These are phyloP conservation scores for Heterodera schachtii DNA, from an alignment of 1,140 invertebrate genomes.

Conservation along the genomic window DNA sequence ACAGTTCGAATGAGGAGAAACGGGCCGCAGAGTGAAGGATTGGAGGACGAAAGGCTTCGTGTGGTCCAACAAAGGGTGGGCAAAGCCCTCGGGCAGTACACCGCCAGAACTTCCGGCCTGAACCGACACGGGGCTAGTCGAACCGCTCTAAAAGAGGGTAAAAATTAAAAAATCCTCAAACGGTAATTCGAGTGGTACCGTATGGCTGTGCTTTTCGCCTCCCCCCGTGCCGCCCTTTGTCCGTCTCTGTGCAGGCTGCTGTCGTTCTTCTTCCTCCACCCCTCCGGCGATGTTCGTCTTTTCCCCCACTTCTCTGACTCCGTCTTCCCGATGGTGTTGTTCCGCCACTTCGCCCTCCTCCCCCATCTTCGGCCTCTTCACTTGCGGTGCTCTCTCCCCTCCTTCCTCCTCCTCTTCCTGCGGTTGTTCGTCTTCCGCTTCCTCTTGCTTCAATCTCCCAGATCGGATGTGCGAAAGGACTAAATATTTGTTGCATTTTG, in stretches of 20 bases:
- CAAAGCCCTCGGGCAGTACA: conserved; percentile 36
- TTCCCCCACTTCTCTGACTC: neutral
- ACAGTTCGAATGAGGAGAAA: neutral
- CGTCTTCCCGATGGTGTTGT: neutral
- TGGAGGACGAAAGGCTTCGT: conserved; percentile 40
- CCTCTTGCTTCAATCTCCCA: conserved; percentile 9
- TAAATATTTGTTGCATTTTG: conserved; percentile 13
- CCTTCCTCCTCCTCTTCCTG: conserved; percentile 15
- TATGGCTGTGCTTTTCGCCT: conserved; percentile 49
- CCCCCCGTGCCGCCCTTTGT: conserved; percentile 5
- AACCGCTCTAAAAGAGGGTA: conserved; percentile 42
- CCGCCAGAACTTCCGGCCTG: conserved; percentile 14
- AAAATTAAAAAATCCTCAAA: neutral
- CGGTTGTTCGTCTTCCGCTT: neutral
- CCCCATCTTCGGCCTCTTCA: conserved; percentile 10
- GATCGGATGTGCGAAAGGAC: conserved; percentile 7
- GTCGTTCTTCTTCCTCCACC: conserved; percentile 9
- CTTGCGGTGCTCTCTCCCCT: neutral
- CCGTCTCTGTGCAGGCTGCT: conserved; percentile 15
- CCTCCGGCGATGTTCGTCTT: conserved; percentile 19
- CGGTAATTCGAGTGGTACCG: conserved; percentile 16
- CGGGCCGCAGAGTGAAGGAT: conserved; percentile 25
- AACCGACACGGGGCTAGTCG: conserved; percentile 40
- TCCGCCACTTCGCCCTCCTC: neutral
- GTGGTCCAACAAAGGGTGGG: conserved; percentile 20